Evolutionary conservation across 2,888 invertebrate species (phyloP), one percentile per base, ranked within the genome.

Genomic region (Diaprepes abbreviatus): DNA sequence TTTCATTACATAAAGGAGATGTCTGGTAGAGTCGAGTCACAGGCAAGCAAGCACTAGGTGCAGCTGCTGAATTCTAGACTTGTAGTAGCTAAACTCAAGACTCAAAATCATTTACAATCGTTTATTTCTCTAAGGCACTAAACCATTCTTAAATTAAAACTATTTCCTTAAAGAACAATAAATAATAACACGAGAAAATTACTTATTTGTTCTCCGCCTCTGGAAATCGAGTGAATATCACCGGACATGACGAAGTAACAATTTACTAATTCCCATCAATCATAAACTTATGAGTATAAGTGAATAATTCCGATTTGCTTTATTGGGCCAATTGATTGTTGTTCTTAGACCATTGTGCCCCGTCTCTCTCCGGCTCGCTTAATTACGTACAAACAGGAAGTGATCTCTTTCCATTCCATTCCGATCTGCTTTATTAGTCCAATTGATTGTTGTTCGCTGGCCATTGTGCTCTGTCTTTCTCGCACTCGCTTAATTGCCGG

Each of bases 191-290:
- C n/a, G n/a, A n/a, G n/a, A n/a, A n/a, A n/a, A n/a, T n/a, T n/a
- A n/a, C n/a, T n/a, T n/a, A n/a, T n/a, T n/a, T n/a, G n/a, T n/a
- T n/a, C 28, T 21, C 14, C 45, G 33, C 59, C 57, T 21, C 57
- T 57, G 57, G 6, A 1, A 14, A 43, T 43, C 40, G 19, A 57
- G n/a, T 43, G 24, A 50, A 12, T 67, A 75, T 74, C 72, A 81
- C 82, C 84, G 84, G 84, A 84, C 80, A 76, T 83, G 84, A 83
- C 83, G 82, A 76, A 81, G 67, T 81, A 80, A 82, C 83, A 83
- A 84, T 84, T 84, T 83, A 82, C 83, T 83, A 83, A 84, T 84
- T 71, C 69, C 59, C 83, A 84, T 83, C 83, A 84, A 84, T 83
- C 84, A 83, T 83, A 82, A 83, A 83, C 83, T 83, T 83, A 83